Base-by-base conservation (phyloP, 2,113 vertebrate genomes). In the Pipra filicauda region DNA sequence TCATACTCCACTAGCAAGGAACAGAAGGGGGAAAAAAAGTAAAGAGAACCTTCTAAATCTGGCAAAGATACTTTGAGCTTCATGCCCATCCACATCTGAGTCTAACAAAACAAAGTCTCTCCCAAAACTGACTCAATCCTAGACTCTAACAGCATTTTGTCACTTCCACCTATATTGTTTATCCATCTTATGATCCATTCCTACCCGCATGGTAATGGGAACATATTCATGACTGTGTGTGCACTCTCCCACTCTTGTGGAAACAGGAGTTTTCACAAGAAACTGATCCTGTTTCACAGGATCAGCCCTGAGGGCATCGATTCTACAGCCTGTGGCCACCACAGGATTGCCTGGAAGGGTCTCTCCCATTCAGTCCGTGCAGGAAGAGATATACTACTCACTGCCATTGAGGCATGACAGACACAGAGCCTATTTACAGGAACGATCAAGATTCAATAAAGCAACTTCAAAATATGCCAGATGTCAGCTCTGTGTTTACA, bases 401-500 rank as follows among this genome's bases (percentile, higher is more conserved):
- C 44, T 57, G 79, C 28, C 2, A 12, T 8, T 16, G 54, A 78
- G 75, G 59, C 73, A 83, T 11, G 85, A 84, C 85, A 91, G 65
- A 69, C 8, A 7, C 1, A 0, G 22, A 83, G 39, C 51, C 77
- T 39, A 54, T 61, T 92, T 72, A 82, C 70, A 76, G 77, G 41
- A 93, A 81, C 1, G 0, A 91, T 37, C 52, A 30, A 86, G 90
- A 91, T 27, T 71, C 88, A 94, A 84, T 80, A 89, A 88, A 74
- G 58, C 51, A 30, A 49, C 65, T 93, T 75, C 92, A 89, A 96
- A 93, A 93, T 30, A 93, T 7, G 80, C 83, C 95, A 94, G 93
- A 89, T 93, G 93, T 96, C 94, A 87, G 57, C 65, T 84, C 52
- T 37, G 84, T 88, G 75, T 92, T 91, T 92, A 92, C 48, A 81